phyloP scores from a whole-genome alignment of 2,888 invertebrate species.

The Unio delphinus region DNA sequence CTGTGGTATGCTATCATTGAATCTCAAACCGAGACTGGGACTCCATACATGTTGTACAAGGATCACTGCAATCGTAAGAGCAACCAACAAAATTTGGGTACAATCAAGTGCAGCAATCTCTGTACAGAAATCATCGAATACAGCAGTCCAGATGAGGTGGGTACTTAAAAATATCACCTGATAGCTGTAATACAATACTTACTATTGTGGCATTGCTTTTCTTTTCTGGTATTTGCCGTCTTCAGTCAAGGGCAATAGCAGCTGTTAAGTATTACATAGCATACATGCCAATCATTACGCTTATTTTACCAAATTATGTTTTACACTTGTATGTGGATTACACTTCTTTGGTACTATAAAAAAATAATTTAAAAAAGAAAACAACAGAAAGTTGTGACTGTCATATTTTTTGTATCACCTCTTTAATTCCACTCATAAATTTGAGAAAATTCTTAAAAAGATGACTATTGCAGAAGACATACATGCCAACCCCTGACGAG shows the following conservation, averaged over 20 bases:
- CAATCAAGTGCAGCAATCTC: constrained; percentile 97
- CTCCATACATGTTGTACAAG: constrained; percentile 88
- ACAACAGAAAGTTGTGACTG: too few relatives aligned
- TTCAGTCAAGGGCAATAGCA: not conserved
- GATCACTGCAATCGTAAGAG: constrained; percentile 97
- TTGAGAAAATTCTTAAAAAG: too few relatives aligned
- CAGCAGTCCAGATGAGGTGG: constrained; percentile 87
- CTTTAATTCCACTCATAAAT: too few relatives aligned
- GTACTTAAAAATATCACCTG: not conserved
- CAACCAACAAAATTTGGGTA: constrained; percentile 98
- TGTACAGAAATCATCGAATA: constrained; percentile 99
- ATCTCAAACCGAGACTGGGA: constrained; percentile 97
- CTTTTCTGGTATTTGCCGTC: not conserved
- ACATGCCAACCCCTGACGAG: too few relatives aligned
- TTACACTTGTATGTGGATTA: too few relatives aligned
- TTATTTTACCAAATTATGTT: too few relatives aligned
- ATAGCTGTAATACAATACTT: not conserved
- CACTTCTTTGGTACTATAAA: too few relatives aligned
- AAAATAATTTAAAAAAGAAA: too few relatives aligned
- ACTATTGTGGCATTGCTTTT: not conserved
- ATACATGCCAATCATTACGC: too few relatives aligned
- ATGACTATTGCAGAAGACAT: too few relatives aligned
- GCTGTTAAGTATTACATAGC: not conserved
- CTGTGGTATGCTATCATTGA: constrained; percentile 94
- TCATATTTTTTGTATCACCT: too few relatives aligned